Base-by-base conservation (phyloP, 2,888 invertebrate species). In the Ametastegia equiseti region DNA sequence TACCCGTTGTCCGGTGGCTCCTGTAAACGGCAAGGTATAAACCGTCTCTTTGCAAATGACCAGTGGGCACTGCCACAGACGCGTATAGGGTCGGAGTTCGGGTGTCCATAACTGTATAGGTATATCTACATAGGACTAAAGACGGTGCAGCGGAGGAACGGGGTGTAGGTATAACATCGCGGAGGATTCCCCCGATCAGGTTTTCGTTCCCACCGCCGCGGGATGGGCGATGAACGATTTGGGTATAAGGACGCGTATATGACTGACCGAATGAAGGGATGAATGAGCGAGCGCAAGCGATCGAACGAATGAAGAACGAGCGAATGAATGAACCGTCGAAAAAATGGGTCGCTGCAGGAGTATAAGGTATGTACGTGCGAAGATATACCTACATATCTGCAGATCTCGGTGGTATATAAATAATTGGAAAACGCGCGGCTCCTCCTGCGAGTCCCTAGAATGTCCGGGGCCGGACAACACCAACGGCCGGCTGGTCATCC, bases 161-260 rank as follows among this genome's bases (percentile, higher is more conserved):
- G n/a, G 30, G 39, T 11, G 39, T 36, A 13, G 45, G 65, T 13
- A n/a, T 13, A 4, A 23, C 11, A n/a, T 15, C 36, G 36, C 69
- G 23, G 39, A 67, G 67, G 69, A 87, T 87, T 84, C 88, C 88
- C 89, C 88, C 90, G 88, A 91, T 90, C 91, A 91, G 91, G 91
- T 91, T 91, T 91, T 90, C 88, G 91, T 91, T 91, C 91, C 91
- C 91, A 91, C 91, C 90, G n/a, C n/a, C n/a, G n/a, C n/a, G n/a
- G n/a, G n/a, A n/a, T n/a, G n/a, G n/a, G n/a, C n/a, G 86, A 67
- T 82, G 79, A 77, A 6, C 19, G 15, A 13, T 60, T 27, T 15
- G 78, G 42, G 60, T 57, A 78, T n/a, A n/a, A n/a, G n/a, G n/a
- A n/a, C n/a, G n/a, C n/a, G n/a, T n/a, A n/a, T n/a, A n/a, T n/a